Evolutionary conservation across 2,113 vertebrate genomes (phyloP), one percentile per base, ranked within the genome.

Genomic region (Oreochromis aureus): DNA sequence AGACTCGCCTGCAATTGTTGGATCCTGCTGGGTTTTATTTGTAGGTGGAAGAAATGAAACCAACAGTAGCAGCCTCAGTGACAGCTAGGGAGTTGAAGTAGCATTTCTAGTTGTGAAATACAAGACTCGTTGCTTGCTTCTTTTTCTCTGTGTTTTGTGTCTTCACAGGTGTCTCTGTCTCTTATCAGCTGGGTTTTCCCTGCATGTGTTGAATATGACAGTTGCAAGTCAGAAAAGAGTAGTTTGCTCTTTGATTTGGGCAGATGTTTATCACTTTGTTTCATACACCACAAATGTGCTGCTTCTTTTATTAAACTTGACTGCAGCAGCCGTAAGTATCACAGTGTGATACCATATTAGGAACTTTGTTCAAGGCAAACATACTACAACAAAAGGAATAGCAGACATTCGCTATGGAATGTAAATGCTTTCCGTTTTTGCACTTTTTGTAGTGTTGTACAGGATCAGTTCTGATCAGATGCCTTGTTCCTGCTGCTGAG

Each of bases 21-120:
- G 76, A 73, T 84, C 87, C 88, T 44, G 86, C 90, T 84, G 85
- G 32, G 22, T 80, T 80, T 87, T 79, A 90, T 89, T 89, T 80
- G 69, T 58, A 79, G 88, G 88, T 80, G 82, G 80, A 82, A 69
- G 82, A 85, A 54, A 51, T 5, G 27, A 54, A 84, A 86, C 89
- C 83, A 89, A 56, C 61, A 30, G 9, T 63, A 76, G 86, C 80
- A 81, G 58, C 81, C 53, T 87, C 53, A 58, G 83, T 39, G 80
- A 69, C 69, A 88, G 78, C 61, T 2, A 73, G 56, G 61, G 55
- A 87, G 66, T 86, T 69, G 32, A 73, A 55, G 86, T 15, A 84
- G 30, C 7, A 10, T 63, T 66, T 88, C 18, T 7, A 27, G 51
- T 16, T 41, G 11, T 55, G 82, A 81, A 84, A 89, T 53, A 73